These are phyloP conservation scores for Pentamera pediparva DNA, from an alignment of 53 echinoderm and acorn worm genomes.

Conservation along the genomic window DNA sequence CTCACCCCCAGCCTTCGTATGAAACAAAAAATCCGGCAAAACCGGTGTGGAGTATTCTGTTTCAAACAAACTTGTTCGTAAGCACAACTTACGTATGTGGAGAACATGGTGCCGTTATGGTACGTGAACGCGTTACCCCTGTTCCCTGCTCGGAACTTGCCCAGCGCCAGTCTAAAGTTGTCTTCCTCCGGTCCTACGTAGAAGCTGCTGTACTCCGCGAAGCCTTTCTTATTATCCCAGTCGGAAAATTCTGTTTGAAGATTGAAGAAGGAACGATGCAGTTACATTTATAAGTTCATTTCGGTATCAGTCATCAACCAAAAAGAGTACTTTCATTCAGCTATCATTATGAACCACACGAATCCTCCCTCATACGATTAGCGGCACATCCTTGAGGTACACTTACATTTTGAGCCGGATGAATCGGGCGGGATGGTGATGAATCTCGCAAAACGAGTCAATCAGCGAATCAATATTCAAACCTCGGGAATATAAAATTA, in stretches of 20 bases:
- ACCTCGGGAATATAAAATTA: no score
- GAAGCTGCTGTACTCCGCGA: slow-evolving; percentile 18
- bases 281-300: background rate
- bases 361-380: no score
- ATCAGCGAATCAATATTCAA: no score
- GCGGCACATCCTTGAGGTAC: no score
- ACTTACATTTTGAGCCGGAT: no score
- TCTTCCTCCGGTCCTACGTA: slow-evolving; percentile 17
- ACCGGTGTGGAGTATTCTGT: background rate
- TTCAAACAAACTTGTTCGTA: no score
- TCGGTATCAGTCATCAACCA: background rate
- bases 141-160: slow-evolving; percentile 15
- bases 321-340: no score
- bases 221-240: slow-evolving; percentile 20
- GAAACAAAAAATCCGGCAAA: no score
- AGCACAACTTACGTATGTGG: slow-evolving; percentile 27
- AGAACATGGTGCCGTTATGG: slow-evolving; percentile 8
- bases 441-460: no score
- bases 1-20: no score
- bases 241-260: slow-evolving; percentile 21
- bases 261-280: background rate
- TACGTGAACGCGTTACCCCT: slow-evolving; percentile 25
- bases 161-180: slow-evolving; percentile 11
- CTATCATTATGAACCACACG: no score
- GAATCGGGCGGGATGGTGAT: no score